phyloP scores from a whole-genome alignment of 2,888 invertebrate genomes.

The Nephrotoma flavescens region DNA sequence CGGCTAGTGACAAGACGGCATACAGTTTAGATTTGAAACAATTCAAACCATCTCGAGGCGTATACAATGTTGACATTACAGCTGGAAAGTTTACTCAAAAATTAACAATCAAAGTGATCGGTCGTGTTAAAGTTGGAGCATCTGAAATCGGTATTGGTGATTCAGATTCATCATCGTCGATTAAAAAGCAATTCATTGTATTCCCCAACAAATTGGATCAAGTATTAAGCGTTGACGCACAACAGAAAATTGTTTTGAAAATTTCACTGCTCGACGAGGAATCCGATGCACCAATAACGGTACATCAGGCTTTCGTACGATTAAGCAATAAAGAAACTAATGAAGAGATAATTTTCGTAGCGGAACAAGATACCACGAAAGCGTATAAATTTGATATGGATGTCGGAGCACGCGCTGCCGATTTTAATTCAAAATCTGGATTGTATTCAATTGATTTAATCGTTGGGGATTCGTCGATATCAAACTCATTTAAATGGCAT shows the following conservation, averaged over 20 bases:
- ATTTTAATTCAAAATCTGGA: slow-evolving; percentile 63
- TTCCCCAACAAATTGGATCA: slow-evolving; percentile 57
- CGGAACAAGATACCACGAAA: slow-evolving; percentile 66
- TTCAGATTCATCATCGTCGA: slow-evolving; percentile 74
- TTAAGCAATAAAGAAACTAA: slow-evolving; percentile 47
- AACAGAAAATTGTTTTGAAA: slow-evolving; percentile 75
- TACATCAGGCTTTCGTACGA: slow-evolving; percentile 79
- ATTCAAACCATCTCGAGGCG: slow-evolving; percentile 65
- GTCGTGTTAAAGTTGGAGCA: slow-evolving; percentile 57
- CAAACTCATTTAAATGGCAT: slow-evolving; percentile 79
- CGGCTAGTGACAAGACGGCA: slow-evolving; percentile 41
- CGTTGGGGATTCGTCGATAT: slow-evolving; percentile 80
- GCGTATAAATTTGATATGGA: slow-evolving; percentile 87
- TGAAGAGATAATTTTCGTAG: slow-evolving; percentile 87
- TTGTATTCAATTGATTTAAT: slow-evolving; percentile 68
- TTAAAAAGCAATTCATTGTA: slow-evolving; percentile 56
- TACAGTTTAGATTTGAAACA: slow-evolving; percentile 64
- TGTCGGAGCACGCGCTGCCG: slow-evolving; percentile 61
- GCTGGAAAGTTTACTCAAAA: slow-evolving; percentile 48
- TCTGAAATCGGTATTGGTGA: slow-evolving; percentile 82
- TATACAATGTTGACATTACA: slow-evolving; percentile 67
- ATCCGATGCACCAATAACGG: slow-evolving; percentile 48
- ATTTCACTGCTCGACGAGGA: slow-evolving; percentile 62
- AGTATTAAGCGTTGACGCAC: slow-evolving; percentile 68
- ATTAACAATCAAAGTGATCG: slow-evolving; percentile 53